These are phyloP conservation scores for Paracentrotus lividus DNA, from an alignment of 53 echinoderm and acorn worm genomes.

Conservation along the genomic window DNA sequence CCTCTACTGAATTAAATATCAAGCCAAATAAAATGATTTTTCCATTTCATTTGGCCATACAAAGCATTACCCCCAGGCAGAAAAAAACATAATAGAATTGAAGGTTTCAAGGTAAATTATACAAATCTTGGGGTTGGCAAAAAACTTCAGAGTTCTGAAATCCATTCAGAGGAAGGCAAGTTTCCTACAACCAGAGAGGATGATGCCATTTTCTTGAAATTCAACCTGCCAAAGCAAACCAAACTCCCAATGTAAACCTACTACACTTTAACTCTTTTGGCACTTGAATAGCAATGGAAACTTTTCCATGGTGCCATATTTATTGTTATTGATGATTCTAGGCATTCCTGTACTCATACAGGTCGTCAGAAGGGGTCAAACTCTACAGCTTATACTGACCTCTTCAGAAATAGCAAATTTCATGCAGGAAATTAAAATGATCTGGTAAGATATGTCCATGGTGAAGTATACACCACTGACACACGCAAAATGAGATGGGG, in stretches of 20 bases:
- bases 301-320: slow-evolving; percentile 17
- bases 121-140: background rate
- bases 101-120: slow-evolving; percentile 2
- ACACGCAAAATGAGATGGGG: background rate
- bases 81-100: background rate
- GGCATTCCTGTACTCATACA: slow-evolving; percentile 40
- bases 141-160: background rate
- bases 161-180: slow-evolving; percentile 2
- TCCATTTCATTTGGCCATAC: slow-evolving; percentile 1
- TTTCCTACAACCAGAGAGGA: background rate
- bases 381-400: slow-evolving; percentile 34
- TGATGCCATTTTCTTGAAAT: slow-evolving; percentile 40
- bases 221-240: slow-evolving; percentile 12
- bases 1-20: background rate
- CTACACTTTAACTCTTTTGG: background rate
- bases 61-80: background rate
- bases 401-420: slow-evolving; percentile 45
- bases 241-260: slow-evolving; percentile 4
- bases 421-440: slow-evolving; percentile 26
- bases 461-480: slow-evolving; percentile 43
- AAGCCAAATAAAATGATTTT: background rate
- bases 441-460: slow-evolving; percentile 10
- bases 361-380: slow-evolving; percentile 13
- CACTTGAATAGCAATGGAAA: slow-evolving; percentile 48
- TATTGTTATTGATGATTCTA: slow-evolving; percentile 47